Conservation (phyloP, 2,797 vertebrate genomes). For the Hemitrygon akajei region DNA sequence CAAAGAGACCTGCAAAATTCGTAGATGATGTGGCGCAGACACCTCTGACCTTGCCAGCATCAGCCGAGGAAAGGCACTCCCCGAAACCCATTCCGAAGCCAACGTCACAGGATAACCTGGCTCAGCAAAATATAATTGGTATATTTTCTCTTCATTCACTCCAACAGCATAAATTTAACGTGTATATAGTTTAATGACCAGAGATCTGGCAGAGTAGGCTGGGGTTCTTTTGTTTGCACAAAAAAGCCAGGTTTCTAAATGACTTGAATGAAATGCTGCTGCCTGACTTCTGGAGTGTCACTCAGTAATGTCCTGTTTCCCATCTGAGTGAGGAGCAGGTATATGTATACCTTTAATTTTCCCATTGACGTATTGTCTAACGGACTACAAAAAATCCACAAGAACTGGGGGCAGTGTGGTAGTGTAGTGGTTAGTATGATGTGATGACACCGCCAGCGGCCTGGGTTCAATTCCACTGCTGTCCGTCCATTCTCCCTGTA, state of each 20-base stretch:
- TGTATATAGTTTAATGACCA: neutral
- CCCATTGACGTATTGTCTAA: neutral
- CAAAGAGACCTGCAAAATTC: conserved; percentile 54
- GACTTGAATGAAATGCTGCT: neutral
- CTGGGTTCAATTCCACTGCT: no score
- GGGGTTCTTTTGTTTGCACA: neutral
- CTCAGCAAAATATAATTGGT: neutral
- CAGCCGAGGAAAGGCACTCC: conserved; percentile 45
- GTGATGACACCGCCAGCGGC: no score
- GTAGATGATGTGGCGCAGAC: conserved; percentile 48
- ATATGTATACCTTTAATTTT: no score
- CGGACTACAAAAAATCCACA: neutral
- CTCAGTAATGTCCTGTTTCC: neutral
- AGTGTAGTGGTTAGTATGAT: no score
- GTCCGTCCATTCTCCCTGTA: no score
- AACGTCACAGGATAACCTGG: conserved; percentile 35
- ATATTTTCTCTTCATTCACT: conserved; percentile 2
- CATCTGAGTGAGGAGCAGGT: neutral
- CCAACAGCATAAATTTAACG: neutral
- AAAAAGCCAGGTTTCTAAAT: neutral
- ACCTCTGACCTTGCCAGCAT: conserved; percentile 44
- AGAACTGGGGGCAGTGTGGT: no score
- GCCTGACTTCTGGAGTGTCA: neutral
- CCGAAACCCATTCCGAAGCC: conserved; percentile 45
- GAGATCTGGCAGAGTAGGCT: neutral